phyloP scores from a whole-genome alignment of 2,797 vertebrate species.

The Propithecus deckenii region DNA sequence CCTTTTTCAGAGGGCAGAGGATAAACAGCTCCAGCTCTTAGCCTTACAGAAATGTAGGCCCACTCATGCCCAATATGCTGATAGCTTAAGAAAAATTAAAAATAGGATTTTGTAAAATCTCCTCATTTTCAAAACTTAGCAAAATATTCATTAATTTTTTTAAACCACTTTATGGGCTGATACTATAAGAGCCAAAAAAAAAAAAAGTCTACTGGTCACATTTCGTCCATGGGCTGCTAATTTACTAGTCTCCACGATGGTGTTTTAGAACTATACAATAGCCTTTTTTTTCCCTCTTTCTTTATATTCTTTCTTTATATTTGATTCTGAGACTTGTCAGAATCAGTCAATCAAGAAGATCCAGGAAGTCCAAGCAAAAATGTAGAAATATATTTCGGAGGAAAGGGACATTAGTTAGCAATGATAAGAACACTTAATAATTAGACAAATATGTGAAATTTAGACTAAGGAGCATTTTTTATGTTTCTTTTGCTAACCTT shows the following conservation, averaged over 20 bases:
- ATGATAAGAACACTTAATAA: neutral
- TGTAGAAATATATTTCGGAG: neutral
- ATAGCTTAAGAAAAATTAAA: neutral
- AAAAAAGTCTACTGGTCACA: neutral
- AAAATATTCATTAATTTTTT: neutral
- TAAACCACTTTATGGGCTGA: neutral
- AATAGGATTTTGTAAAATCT: neutral
- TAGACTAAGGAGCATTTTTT: neutral
- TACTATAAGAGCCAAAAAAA: neutral
- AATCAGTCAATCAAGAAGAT: neutral
- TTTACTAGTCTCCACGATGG: neutral
- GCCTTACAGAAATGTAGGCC: neutral
- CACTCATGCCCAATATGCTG: neutral
- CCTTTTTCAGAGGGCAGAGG: neutral
- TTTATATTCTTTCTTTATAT: neutral
- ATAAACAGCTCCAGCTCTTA: neutral
- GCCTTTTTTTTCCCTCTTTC: neutral
- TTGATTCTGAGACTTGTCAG: neutral
- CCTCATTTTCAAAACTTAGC: neutral
- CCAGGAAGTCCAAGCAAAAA: neutral
- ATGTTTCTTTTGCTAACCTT: constrained; percentile 23
- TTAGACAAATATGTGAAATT: neutral
- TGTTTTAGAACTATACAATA: neutral
- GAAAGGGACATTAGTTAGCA: neutral
- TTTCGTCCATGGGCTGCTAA: neutral